phyloP scores from a whole-genome alignment of 2,797 vertebrate species.

The Onychomys leucogaster region DNA sequence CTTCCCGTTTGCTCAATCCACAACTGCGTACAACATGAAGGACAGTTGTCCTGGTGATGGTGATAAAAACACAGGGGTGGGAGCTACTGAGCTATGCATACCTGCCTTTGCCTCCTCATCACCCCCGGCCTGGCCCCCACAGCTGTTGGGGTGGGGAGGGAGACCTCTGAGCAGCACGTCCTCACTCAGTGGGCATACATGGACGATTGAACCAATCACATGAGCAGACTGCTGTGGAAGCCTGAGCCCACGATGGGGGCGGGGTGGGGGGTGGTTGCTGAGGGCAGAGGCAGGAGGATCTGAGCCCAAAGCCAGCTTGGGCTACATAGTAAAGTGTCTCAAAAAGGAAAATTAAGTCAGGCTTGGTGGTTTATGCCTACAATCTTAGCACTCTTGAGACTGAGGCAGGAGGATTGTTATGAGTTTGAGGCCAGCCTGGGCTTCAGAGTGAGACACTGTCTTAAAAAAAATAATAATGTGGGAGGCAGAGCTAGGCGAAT shows the following conservation, averaged over 20 bases:
- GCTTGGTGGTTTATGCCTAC: background rate
- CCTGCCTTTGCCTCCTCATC: background rate
- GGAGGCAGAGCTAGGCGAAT: too few species aligned
- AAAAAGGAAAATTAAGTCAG: background rate
- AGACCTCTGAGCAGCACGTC: background rate
- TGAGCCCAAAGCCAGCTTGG: background rate
- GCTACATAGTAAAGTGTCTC: background rate
- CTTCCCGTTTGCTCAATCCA: slow-evolving; percentile 46
- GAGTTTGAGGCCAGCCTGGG: background rate
- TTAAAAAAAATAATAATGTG: background rate
- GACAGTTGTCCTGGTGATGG: background rate
- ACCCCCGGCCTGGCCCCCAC: background rate
- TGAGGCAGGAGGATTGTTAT: background rate
- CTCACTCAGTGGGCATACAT: background rate
- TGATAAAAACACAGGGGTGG: background rate
- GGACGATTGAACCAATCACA: background rate
- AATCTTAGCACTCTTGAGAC: background rate
- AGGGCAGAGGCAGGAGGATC: too few species aligned
- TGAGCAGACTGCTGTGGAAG: background rate
- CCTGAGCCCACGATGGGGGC: rapidly evolving
- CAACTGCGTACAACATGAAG: background rate
- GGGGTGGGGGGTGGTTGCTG: background rate
- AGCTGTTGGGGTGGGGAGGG: background rate
- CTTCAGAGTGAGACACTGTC: background rate
- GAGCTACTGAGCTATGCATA: too few species aligned